phyloP scores from a whole-genome alignment of 2,113 vertebrate genomes.

The Perognathus longimembris region DNA sequence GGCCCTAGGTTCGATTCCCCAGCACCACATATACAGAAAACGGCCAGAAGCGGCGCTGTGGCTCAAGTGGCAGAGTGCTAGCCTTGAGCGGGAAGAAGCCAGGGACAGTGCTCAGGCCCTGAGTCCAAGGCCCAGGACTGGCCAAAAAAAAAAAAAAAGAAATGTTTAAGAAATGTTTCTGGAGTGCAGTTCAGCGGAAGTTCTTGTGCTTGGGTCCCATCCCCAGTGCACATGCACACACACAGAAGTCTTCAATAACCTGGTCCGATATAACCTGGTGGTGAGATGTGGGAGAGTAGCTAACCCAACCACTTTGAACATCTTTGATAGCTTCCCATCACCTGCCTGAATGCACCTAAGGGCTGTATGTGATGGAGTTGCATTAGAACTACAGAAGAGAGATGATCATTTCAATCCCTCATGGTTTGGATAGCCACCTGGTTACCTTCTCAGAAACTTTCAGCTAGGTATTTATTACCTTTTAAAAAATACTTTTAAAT shows the following conservation, averaged over 20 bases:
- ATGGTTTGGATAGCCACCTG: not conserved
- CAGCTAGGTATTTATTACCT: not conserved
- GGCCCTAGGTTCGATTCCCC: too few relatives aligned
- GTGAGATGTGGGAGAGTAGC: not conserved
- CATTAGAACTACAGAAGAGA: too few relatives aligned
- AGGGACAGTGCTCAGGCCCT: too few relatives aligned
- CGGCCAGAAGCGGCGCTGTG: too few relatives aligned
- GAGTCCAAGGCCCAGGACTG: too few relatives aligned
- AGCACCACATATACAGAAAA: too few relatives aligned
- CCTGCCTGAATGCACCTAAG: not conserved
- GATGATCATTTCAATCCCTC: not conserved
- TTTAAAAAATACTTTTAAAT: not conserved
- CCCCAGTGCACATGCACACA: too few relatives aligned
- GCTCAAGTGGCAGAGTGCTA: too few relatives aligned
- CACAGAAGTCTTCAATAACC: too few relatives aligned
- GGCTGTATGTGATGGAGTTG: not conserved
- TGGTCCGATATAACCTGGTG: not conserved
- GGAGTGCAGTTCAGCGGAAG: not conserved
- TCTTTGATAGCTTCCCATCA: not conserved
- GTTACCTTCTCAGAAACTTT: not conserved
- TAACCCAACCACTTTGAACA: not conserved
- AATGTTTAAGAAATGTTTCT: not conserved
- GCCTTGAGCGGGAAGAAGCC: too few relatives aligned
- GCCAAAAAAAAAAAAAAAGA: too few relatives aligned
- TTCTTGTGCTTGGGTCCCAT: not conserved